These are phyloP conservation scores for Aplochiton taeniatus DNA, from an alignment of 2,797 vertebrate species.

Conservation along the genomic window DNA sequence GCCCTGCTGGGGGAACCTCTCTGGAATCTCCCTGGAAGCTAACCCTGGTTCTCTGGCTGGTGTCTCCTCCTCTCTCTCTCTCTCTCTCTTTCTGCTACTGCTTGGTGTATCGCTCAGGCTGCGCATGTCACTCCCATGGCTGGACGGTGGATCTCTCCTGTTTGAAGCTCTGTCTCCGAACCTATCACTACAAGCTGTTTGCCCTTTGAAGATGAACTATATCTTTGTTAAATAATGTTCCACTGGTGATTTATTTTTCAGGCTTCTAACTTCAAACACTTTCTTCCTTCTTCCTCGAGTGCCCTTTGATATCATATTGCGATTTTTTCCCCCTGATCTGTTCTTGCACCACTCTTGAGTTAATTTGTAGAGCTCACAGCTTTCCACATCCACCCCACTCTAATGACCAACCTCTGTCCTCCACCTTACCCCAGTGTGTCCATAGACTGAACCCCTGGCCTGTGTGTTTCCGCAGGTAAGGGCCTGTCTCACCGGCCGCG, in stretches of 20 bases:
- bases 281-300: neutral
- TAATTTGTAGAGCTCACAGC: neutral
- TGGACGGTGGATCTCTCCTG: slow-evolving; percentile 27
- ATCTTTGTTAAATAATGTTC: slow-evolving; percentile 12
- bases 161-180: slow-evolving; percentile 33
- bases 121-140: slow-evolving; percentile 63
- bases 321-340: slow-evolving; percentile 33
- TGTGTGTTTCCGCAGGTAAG: slow-evolving; percentile 81
- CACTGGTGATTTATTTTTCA: slow-evolving; percentile 25
- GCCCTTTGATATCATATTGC: slow-evolving; percentile 31
- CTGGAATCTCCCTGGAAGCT: slow-evolving; percentile 36
- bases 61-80: slow-evolving; percentile 37
- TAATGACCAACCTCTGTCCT: slow-evolving; percentile 11
- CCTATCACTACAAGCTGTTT: slow-evolving; percentile 30
- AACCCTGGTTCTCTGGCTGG: neutral
- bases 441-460: neutral
- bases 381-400: neutral
- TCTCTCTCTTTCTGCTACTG: slow-evolving; percentile 12
- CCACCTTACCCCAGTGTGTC: neutral
- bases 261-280: slow-evolving; percentile 12
- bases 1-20: slow-evolving; percentile 5
- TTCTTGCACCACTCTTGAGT: slow-evolving; percentile 29
- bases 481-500: slow-evolving; percentile 87
- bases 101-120: slow-evolving; percentile 31
- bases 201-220: slow-evolving; percentile 18